phyloP scores from a whole-genome alignment of 2,797 vertebrate species.

The Peromyscus nudipes region DNA sequence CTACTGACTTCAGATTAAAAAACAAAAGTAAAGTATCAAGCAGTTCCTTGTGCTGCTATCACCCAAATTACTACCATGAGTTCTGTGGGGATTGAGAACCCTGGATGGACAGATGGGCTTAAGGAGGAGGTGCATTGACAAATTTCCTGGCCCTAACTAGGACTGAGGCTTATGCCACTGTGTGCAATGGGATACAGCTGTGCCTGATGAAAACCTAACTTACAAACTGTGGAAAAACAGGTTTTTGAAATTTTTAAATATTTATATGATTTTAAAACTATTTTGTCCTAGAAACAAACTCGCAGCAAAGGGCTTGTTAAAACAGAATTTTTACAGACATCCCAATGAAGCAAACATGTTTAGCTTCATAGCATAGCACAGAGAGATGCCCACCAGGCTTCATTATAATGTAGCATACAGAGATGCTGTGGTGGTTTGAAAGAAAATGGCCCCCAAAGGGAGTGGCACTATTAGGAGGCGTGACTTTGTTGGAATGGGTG shows the following conservation, averaged over 20 bases:
- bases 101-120: conserved; percentile 15
- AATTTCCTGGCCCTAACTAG: background rate
- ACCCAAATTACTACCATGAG: background rate
- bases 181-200: background rate
- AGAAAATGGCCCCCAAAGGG: no score
- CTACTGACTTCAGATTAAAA: conserved; percentile 39
- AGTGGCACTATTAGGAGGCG: no score
- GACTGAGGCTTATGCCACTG: background rate
- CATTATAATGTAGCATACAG: background rate
- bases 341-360: background rate
- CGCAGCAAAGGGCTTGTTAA: conserved; percentile 49
- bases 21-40: background rate
- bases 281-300: conserved; percentile 47
- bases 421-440: background rate
- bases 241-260: background rate
- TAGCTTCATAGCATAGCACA: background rate
- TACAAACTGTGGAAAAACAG: conserved; percentile 14
- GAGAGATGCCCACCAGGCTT: background rate
- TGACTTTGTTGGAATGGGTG: no score
- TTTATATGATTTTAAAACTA: conserved; percentile 24
- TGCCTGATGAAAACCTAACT: conserved; percentile 9
- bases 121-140: background rate
- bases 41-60: background rate
- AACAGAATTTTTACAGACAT: conserved; percentile 46
- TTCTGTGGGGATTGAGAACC: background rate